phyloP scores from a whole-genome alignment of 2,797 vertebrate species.

The Catamblyrhynchus diadema region DNA sequence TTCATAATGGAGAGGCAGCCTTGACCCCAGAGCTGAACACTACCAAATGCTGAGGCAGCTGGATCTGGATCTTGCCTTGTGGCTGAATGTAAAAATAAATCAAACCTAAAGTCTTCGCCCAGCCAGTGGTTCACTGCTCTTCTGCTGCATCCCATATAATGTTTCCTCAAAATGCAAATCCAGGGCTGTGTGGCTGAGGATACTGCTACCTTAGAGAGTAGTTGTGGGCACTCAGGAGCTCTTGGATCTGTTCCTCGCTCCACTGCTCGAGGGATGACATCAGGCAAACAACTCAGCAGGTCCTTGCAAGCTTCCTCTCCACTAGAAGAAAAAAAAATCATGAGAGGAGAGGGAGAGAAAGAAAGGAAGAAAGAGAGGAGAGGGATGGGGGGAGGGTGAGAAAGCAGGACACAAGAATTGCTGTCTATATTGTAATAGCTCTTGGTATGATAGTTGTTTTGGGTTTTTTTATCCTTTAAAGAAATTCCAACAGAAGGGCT shows the following conservation, averaged over 20 bases:
- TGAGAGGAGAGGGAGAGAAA: background rate
- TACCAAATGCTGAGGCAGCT: background rate
- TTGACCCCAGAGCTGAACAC: background rate
- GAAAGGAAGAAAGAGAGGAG: no score
- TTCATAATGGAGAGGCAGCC: background rate
- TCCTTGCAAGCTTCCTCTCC: background rate
- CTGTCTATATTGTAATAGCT: background rate
- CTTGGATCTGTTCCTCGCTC: background rate
- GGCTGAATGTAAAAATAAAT: background rate
- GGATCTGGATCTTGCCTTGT: background rate
- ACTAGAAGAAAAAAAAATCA: rapidly evolving
- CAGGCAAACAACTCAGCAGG: background rate
- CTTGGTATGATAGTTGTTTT: background rate
- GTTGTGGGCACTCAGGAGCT: background rate
- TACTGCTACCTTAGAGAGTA: background rate
- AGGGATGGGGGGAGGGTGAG: background rate
- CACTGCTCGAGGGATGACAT: background rate
- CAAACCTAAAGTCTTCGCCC: background rate
- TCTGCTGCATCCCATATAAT: background rate
- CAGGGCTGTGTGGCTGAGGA: background rate
- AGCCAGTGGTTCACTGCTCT: background rate
- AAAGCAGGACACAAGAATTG: background rate
- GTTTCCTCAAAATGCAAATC: background rate
- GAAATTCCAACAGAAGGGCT: background rate
- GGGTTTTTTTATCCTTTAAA: background rate